Base-by-base conservation (phyloP, 2,888 invertebrate genomes). In the Epinotia brunnichana region DNA sequence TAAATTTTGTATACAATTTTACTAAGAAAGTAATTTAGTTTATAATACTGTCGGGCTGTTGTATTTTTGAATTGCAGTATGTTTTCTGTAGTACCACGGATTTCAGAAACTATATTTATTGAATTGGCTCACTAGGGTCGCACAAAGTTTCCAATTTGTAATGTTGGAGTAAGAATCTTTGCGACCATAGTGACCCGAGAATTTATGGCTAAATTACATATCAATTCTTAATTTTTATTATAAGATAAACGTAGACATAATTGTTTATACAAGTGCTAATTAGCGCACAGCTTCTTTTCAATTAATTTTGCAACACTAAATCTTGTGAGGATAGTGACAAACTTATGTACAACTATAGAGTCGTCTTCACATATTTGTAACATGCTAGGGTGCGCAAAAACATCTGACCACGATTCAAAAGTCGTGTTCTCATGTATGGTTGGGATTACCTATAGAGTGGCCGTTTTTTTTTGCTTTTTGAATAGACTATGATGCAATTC, bases 11-110 rank as follows among this genome's bases (percentile, higher is more conserved):
- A 67, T 61, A 72, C 17, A 56, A 9, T 19, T 53, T 70, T 61
- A 61, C 67, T 56, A 72, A 62, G 67, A 67, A 62, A 56, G 67
- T 72, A 72, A 67, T 72, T 62, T 56, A 61, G 62, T 63, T 70
- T 11, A 61, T 67, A 67, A 60, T 44, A 66, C 56, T 63, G 35
- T 53, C 19, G 4, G 54, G 66, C 44, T 60, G 60, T 67, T 41
- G 41, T 66, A 53, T 53, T 67, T 61, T 51, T 41, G 21, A 57
- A 51, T 17, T 17, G 9, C n/a, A 60, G 63, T 70, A 70, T 70
- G 63, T 2, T 62, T 44, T 56, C 15, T 39, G 57, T 57, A 29
- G 51, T 57, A 19, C 29, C 7, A 39, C 13, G 21, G 19, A 39
- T 57, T 39, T 39, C 35, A 39, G 10, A 24, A 51, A 39, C 39